Percentiles rank a stretch among this genome's conserved stretches.
Conservation (phyloP, 2,888 invertebrate species). For the Lithophane leautieri region DNA sequence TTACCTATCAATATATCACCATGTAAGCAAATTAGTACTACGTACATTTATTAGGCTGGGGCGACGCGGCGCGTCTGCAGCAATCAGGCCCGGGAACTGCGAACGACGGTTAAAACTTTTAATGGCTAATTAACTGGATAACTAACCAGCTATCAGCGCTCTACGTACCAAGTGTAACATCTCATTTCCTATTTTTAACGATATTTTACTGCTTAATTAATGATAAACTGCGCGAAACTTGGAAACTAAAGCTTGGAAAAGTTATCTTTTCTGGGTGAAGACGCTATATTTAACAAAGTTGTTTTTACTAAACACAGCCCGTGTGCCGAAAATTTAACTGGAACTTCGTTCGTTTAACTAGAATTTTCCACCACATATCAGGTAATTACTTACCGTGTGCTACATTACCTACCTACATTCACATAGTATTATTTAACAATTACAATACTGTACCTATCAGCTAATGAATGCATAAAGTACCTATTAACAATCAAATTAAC, state of each 20-base stretch:
- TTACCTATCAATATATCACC: constrained; percentile 34
- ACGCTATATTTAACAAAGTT: constrained; percentile 14
- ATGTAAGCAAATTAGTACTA: constrained; percentile 45
- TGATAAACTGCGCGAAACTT: constrained; percentile 35
- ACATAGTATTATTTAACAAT: neutral
- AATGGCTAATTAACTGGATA: constrained; percentile 78
- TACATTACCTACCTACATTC: neutral
- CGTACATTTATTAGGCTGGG: constrained; percentile 43
- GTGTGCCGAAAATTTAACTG: neutral
- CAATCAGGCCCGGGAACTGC: constrained; percentile 56
- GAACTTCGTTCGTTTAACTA: neutral
- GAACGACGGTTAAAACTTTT: constrained; percentile 75
- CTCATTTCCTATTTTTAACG: constrained; percentile 73
- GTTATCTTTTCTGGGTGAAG: constrained; percentile 2
- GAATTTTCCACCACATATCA: neutral
- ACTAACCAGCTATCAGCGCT: constrained; percentile 66
- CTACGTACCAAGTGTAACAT: constrained; percentile 58
- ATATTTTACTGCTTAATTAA: constrained; percentile 56
- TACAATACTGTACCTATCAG: neutral
- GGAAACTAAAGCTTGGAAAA: constrained; percentile 1
- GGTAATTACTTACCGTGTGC: neutral
- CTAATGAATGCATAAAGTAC: neutral
- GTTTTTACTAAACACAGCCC: neutral
- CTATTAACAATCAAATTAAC: neutral
- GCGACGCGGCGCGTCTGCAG: constrained; percentile 34